Percentiles rank a stretch among this genome's conserved stretches.
Evolutionary conservation across 2,888 invertebrate species (phyloP).

Genomic region (Orthosia gracilis): DNA sequence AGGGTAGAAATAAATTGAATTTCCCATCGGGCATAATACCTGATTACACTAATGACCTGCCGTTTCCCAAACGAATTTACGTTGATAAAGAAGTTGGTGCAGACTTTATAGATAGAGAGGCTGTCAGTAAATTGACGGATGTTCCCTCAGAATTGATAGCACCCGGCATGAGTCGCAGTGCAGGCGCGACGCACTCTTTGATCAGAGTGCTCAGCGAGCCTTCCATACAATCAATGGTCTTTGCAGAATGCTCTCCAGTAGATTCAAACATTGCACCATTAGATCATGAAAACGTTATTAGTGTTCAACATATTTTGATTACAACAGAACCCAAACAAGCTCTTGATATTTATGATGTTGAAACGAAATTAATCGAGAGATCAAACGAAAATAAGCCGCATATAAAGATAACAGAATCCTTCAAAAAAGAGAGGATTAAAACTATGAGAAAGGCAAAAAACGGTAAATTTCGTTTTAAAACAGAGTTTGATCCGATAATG

Average conservation of each 20-base stretch:
- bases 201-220: constrained; percentile 71
- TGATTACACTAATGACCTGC: constrained; percentile 12
- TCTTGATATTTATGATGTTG: constrained; percentile 39
- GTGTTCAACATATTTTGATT: constrained; percentile 61
- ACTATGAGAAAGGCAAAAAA: constrained; percentile 49
- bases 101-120: constrained; percentile 68
- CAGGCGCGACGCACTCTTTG: constrained; percentile 72
- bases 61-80: constrained; percentile 54
- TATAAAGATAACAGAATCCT: constrained; percentile 41
- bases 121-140: constrained; percentile 74
- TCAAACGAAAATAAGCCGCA: constrained; percentile 40
- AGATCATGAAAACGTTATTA: constrained; percentile 58
- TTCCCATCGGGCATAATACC: constrained; percentile 32
- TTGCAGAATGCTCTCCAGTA: constrained; percentile 67
- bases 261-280: constrained; percentile 64
- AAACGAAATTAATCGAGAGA: constrained; percentile 45
- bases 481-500: constrained; percentile 75
- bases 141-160: constrained; percentile 75
- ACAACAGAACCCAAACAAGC: constrained; percentile 30
- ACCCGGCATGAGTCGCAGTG: constrained; percentile 66
- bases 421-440: constrained; percentile 35
- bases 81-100: constrained; percentile 81
- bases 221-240: constrained; percentile 73
- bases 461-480: constrained; percentile 48
- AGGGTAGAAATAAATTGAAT: constrained; percentile 27